A percentile compares a stretch with the other conserved stretches of the same genome.
Conservation (phyloP, 2,888 invertebrate genomes). For the Stenoptilia bipunctidactyla region DNA sequence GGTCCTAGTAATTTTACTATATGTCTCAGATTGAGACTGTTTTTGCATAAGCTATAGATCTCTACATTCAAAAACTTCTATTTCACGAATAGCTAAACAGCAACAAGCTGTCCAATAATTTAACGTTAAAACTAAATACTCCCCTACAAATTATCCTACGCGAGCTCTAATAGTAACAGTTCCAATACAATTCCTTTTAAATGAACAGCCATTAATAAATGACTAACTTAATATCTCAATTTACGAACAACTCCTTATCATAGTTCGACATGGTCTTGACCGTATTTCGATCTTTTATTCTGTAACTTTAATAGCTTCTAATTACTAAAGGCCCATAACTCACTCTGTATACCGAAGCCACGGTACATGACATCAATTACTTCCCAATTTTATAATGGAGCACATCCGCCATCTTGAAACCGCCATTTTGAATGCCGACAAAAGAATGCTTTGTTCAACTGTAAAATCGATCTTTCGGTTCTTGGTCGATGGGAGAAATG, state of each 20-base stretch:
- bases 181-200: not conserved
- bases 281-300: conserved; percentile 11
- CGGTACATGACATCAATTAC: not conserved
- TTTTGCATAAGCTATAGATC: too few relatives aligned
- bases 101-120: too few relatives aligned
- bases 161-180: too few relatives aligned
- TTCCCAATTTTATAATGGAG: conserved; percentile 2
- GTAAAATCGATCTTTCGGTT: conserved; percentile 15
- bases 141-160: too few relatives aligned
- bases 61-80: too few relatives aligned
- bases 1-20: too few relatives aligned
- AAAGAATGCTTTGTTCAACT: conserved; percentile 18
- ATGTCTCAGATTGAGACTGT: too few relatives aligned
- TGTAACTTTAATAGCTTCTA: conserved; percentile 26
- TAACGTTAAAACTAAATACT: too few relatives aligned
- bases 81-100: too few relatives aligned
- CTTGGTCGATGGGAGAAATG: not conserved
- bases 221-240: not conserved
- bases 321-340: conserved; percentile 24
- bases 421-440: conserved; percentile 15
- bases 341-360: conserved; percentile 5
- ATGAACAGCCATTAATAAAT: not conserved
- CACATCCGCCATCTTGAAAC: conserved; percentile 4
- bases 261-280: not conserved
- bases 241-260: not conserved